phyloP scores from a whole-genome alignment of 2,113 vertebrate genomes.

The Dendropsophus ebraccatus region DNA sequence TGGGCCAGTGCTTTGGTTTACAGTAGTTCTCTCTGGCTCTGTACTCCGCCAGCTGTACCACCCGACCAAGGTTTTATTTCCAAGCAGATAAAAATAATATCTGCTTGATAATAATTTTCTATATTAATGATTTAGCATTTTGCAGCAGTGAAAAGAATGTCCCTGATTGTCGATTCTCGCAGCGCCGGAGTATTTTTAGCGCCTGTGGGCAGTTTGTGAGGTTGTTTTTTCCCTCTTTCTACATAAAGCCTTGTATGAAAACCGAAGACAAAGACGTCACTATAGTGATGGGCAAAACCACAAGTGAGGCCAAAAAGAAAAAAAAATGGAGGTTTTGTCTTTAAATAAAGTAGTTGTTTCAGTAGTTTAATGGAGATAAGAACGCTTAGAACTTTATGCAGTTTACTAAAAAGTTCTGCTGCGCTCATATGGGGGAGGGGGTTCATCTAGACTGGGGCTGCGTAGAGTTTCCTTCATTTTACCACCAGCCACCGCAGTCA shows the following conservation, averaged over 20 bases:
- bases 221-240: neutral
- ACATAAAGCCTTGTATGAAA: slow-evolving; percentile 66
- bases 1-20: no score
- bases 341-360: neutral
- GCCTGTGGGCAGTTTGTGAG: slow-evolving; percentile 75
- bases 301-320: neutral
- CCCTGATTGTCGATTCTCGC: slow-evolving; percentile 72
- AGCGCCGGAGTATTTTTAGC: slow-evolving; percentile 81
- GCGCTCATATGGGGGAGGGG: slow-evolving; percentile 73
- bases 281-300: slow-evolving; percentile 25
- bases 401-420: slow-evolving; percentile 60
- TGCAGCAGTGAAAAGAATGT: slow-evolving; percentile 62
- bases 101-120: slow-evolving; percentile 26
- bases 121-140: slow-evolving; percentile 33
- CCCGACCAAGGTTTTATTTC: neutral
- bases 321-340: slow-evolving; percentile 5
- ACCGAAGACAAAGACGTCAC: slow-evolving; percentile 71
- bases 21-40: neutral
- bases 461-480: slow-evolving; percentile 88
- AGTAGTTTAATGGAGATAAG: neutral
- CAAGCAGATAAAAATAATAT: slow-evolving; percentile 11
- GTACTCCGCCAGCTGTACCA: neutral
- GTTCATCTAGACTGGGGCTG: slow-evolving; percentile 76
- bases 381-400: no score
- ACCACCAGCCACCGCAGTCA: slow-evolving; percentile 87